Evolutionary conservation across 2,888 invertebrate genomes (phyloP), one percentile per base, ranked within the genome.

Genomic region (Tetanocera ferruginea): DNA sequence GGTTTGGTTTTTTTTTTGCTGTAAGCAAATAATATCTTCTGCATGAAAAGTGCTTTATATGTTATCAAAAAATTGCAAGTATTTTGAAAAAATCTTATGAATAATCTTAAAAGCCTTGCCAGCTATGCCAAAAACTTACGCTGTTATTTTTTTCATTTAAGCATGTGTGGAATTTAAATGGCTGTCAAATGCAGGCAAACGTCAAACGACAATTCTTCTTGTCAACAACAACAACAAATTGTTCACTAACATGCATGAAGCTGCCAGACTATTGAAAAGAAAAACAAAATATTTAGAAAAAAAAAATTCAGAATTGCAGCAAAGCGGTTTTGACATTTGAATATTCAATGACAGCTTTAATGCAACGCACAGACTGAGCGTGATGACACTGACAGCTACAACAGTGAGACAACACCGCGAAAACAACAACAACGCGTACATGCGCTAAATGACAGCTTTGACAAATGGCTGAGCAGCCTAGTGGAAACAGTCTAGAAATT

Each of bases 341-440:
- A 67, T 67, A 25, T 75, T 37, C 66, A 52, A 23, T 55, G 75
- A 75, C 75, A 67, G 75, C 17, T 52, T 23, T 17, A 75, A 75
- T 66, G 75, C 51, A 28, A 28, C 28, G 69, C 49, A 43, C 11
- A 43, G 11, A 17, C 25, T 49, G 49, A n/a, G 74, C 31, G 52
- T 37, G 75, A 75, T 75, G 75, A 75, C 75, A 75, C 52, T 75
- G 75, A 75, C 67, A 75, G 66, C 52, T 34, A 66, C 66, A 75
- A 75, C 66, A 55, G 55, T n/a, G 55, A 71, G 19, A 71, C n/a
- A n/a, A n/a, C n/a, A 55, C 51, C 19, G 23, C 49, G 25, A 64
- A 9, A 64, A 17, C 9, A n/a, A 64, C 34, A 64, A 64, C 51
- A 70, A 52, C 57, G 55, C 66, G 25, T 34, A 67, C 67, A 67